phyloP scores from a whole-genome alignment of 2,888 invertebrate species.

The Adelphocoris suturalis region DNA sequence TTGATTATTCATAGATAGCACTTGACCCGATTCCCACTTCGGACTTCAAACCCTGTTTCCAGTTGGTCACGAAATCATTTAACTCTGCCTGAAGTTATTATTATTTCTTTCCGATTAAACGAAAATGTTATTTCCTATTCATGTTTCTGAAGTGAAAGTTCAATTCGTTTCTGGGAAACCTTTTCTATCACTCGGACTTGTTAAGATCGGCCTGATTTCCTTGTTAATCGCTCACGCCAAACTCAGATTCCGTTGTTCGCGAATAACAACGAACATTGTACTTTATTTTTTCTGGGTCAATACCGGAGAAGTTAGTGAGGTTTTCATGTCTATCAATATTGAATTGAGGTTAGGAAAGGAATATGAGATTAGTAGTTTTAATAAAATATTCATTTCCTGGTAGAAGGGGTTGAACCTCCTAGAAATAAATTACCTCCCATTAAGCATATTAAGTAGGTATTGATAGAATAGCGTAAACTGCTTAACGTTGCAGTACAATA shows the following conservation, averaged over 20 bases:
- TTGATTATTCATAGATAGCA: background rate
- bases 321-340: no score
- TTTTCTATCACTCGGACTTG: conserved; percentile 8
- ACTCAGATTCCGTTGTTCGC: background rate
- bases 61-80: background rate
- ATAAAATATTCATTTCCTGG: no score
- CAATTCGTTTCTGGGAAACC: background rate
- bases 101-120: background rate
- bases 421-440: no score
- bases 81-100: conserved; percentile 6
- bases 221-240: background rate
- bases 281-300: background rate
- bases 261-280: background rate
- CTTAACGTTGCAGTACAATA: no score
- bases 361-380: no score
- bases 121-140: background rate
- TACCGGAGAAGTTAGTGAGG: background rate
- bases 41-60: background rate
- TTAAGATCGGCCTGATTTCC: background rate
- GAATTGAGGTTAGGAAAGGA: no score
- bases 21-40: background rate
- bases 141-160: background rate
- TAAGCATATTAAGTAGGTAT: no score
- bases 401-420: no score
- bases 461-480: no score